Evolutionary conservation across 2,888 invertebrate genomes (phyloP).

Genomic region (Melieria crassipennis): DNA sequence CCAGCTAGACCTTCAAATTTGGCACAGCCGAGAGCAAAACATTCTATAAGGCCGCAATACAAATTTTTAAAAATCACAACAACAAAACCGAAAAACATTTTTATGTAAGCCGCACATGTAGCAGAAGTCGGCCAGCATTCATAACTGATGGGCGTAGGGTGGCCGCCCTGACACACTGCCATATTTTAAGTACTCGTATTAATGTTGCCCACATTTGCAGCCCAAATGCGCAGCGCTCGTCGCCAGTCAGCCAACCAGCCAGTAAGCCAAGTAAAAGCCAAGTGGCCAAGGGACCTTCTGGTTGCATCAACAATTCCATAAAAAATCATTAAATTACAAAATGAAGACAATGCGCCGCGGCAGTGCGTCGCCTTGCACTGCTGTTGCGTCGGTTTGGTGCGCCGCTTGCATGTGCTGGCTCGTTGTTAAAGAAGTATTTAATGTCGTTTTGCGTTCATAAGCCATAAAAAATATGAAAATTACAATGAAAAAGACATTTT

Average conservation of each 20-base stretch:
- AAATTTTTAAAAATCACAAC: neutral
- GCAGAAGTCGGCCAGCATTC: constrained; percentile 2
- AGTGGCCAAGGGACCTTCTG: constrained; percentile 39
- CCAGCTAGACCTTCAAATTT: neutral
- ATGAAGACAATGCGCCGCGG: no score
- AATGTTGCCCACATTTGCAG: no score
- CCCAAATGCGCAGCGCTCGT: no score
- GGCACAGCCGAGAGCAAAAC: constrained; percentile 10
- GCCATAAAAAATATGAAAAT: no score
- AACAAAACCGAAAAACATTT: neutral
- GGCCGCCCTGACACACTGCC: constrained; percentile 59
- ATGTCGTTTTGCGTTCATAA: no score
- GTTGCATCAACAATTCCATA: constrained; percentile 49
- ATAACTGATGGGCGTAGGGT: constrained; percentile 60
- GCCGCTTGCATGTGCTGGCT: no score
- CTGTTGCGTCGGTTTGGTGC: no score
- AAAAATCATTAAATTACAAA: constrained; percentile 60
- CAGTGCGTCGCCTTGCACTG: no score
- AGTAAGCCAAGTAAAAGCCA: neutral
- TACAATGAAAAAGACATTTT: no score
- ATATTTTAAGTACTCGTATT: constrained; percentile 52
- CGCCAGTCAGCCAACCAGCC: no score
- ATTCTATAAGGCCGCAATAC: constrained; percentile 14
- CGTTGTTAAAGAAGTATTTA: no score
- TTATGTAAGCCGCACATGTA: neutral